Conservation (phyloP, 2,888 invertebrate species). For the Tetragonisca angustula region DNA sequence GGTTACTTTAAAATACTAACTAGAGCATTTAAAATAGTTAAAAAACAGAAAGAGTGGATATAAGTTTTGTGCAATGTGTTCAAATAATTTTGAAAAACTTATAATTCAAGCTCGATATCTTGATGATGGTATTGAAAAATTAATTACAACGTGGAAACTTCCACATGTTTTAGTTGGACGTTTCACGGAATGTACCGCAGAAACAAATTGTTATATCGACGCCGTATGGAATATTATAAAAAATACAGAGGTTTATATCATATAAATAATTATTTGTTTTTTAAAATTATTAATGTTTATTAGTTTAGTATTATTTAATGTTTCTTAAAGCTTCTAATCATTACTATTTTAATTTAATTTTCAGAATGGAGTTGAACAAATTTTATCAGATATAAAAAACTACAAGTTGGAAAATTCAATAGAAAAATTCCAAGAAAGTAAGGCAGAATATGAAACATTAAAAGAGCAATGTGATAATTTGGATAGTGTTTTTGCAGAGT, state of each 20-base stretch:
- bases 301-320: neutral
- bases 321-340: neutral
- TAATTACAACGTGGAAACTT: constrained; percentile 42
- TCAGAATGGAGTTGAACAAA: constrained; percentile 29
- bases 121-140: constrained; percentile 49
- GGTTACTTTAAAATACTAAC: neutral
- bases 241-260: constrained; percentile 3
- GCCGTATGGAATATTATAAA: constrained; percentile 24
- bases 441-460: constrained; percentile 30
- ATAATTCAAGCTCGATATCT: constrained; percentile 40
- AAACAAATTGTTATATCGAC: constrained; percentile 30
- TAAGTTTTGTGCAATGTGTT: constrained; percentile 20
- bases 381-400: constrained; percentile 9
- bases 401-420: neutral
- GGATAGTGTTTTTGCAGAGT: constrained; percentile 51
- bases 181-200: constrained; percentile 37
- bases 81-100: constrained; percentile 42
- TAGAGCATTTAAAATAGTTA: neutral
- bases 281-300: neutral
- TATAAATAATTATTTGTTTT: neutral
- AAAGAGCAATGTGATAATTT: constrained; percentile 46
- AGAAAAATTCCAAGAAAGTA: constrained; percentile 24
- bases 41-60: neutral
- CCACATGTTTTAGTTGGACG: constrained; percentile 53
- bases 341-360: neutral